Conservation (phyloP, 1,140 invertebrate species). For the Dolichoris vasculosae region DNA sequence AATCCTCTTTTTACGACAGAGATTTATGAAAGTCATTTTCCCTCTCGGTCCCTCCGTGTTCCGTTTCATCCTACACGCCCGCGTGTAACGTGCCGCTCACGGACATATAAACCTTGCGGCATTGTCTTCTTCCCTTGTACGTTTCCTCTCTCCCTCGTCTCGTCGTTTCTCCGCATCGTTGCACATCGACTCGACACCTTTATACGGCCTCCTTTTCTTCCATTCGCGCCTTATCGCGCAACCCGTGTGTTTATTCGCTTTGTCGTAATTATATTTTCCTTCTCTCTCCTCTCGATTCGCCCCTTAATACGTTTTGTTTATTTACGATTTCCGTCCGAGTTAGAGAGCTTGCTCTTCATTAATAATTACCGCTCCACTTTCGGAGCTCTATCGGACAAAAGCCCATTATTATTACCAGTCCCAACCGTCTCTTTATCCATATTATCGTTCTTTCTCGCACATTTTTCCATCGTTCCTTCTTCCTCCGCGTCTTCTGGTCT, state of each 20-base stretch:
- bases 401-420: conserved; percentile 38
- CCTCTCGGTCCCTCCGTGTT: not conserved
- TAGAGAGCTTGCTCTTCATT: not conserved
- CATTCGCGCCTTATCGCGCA: conserved; percentile 6
- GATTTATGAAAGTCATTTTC: conserved; percentile 72
- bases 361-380: conserved; percentile 27
- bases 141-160: not conserved
- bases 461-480: too few relatives aligned
- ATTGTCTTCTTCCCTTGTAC: conserved; percentile 18
- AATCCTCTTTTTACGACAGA: conserved; percentile 73
- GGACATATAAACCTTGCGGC: conserved; percentile 22
- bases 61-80: not conserved
- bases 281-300: not conserved
- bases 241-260: not conserved
- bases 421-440: not conserved
- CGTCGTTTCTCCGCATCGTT: not conserved
- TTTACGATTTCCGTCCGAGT: not conserved
- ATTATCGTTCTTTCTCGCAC: not conserved
- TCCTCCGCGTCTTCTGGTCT: not conserved
- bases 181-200: conserved; percentile 2
- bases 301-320: not conserved
- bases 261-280: conserved; percentile 7
- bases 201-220: not conserved
- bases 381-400: not conserved
- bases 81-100: not conserved